Conservation (phyloP, 2,888 invertebrate species). For the Chrysolina oricalcia region DNA sequence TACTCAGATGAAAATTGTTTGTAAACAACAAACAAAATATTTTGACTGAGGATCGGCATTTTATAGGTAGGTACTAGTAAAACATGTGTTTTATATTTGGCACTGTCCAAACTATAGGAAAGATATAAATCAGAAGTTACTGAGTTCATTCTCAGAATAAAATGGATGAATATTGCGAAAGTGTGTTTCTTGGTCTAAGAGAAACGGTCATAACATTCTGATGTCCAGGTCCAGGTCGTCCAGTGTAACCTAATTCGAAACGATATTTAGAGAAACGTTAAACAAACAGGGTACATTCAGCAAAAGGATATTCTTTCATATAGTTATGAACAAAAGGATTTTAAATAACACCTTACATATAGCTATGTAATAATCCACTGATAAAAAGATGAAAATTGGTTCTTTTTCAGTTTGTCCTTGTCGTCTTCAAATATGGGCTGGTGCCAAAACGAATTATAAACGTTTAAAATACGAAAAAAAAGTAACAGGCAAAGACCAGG, state of each 20-base stretch:
- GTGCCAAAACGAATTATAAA: no score
- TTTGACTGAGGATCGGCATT: not conserved
- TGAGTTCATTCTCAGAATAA: not conserved
- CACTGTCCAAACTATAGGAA: not conserved
- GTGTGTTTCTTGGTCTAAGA: not conserved
- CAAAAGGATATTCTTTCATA: no score
- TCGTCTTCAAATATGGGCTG: no score
- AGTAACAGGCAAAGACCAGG: no score
- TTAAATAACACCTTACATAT: no score
- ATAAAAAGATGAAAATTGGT: no score
- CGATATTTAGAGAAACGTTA: no score
- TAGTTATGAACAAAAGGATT: no score
- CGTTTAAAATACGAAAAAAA: no score
- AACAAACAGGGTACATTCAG: not conserved
- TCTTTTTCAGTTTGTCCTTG: no score
- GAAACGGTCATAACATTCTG: not conserved
- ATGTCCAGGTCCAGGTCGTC: not conserved
- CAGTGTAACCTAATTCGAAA: no score
- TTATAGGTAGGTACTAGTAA: not conserved
- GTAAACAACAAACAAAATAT: constrained; percentile 15
- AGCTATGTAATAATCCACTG: no score
- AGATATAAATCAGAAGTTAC: not conserved
- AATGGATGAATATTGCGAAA: not conserved
- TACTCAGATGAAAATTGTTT: constrained; percentile 1
- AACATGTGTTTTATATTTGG: constrained; percentile 20